Conservation (phyloP, 2,797 vertebrate species). For the Esox lucius region DNA sequence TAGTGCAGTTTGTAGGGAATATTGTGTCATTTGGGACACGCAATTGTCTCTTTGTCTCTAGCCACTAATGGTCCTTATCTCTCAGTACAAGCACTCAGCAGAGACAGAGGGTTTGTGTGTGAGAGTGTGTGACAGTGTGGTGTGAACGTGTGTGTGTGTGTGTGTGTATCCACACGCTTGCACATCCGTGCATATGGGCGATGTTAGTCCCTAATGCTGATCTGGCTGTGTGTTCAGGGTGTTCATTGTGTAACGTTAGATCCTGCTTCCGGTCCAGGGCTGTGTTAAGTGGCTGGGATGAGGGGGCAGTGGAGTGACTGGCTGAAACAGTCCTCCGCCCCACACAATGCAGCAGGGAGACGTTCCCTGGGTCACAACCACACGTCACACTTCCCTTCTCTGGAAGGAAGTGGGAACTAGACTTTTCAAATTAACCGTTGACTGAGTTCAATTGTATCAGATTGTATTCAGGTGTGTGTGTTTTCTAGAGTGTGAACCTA, state of each 20-base stretch:
- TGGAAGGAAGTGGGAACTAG: not conserved
- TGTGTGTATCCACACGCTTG: no score
- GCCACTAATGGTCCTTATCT: slow-evolving; percentile 7
- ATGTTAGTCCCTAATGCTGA: not conserved
- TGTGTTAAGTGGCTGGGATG: slow-evolving; percentile 2
- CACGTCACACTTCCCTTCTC: not conserved
- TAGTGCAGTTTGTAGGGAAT: not conserved
- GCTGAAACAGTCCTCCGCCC: not conserved
- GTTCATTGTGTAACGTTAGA: not conserved
- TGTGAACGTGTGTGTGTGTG: no score
- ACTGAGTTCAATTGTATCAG: no score
- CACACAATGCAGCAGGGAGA: not conserved
- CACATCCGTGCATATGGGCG: not conserved
- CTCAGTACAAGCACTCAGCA: not conserved
- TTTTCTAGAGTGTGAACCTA: no score
- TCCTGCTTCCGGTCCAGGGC: not conserved
- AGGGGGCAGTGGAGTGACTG: not conserved
- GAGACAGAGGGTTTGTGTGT: not conserved
- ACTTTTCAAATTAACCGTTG: no score
- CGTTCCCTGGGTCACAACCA: not conserved
- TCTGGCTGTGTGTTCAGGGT: not conserved
- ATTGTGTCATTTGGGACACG: not conserved
- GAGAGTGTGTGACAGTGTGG: no score
- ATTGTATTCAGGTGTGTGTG: not conserved
- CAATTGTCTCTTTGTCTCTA: not conserved